A percentile compares a stretch with the other conserved stretches of the same genome.
Evolutionary conservation across 2,888 invertebrate species (phyloP).

Genomic region (Mimumesa dahlbomi): DNA sequence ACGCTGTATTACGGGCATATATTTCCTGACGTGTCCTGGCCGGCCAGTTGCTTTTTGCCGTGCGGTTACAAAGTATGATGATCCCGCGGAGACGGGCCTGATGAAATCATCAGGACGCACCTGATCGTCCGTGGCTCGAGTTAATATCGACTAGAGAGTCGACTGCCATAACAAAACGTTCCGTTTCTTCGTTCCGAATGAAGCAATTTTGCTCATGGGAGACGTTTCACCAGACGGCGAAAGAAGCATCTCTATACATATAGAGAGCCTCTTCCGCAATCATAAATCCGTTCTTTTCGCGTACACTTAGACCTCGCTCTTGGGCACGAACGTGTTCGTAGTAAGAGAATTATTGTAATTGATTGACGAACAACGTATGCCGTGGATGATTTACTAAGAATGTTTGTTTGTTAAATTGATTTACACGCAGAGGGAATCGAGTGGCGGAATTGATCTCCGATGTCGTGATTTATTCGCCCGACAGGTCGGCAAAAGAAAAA

Average conservation of each 20-base stretch:
- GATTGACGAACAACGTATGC: constrained; percentile 31
- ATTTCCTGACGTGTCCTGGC: constrained; percentile 66
- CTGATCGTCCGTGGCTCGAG: constrained; percentile 69
- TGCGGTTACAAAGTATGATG: constrained; percentile 77
- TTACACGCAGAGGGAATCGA: constrained; percentile 8
- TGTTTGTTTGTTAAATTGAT: constrained; percentile 6
- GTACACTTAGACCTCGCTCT: constrained; percentile 4
- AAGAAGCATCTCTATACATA: constrained; percentile 4
- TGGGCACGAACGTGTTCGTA: constrained; percentile 21
- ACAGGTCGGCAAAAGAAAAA: background rate
- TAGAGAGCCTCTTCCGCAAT: constrained; percentile 38
- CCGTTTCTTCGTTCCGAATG: constrained; percentile 56
- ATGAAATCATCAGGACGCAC: constrained; percentile 76
- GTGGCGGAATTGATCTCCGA: constrained; percentile 1
- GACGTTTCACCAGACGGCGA: constrained; percentile 8
- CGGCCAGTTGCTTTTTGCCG: constrained; percentile 70
- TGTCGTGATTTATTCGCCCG: constrained; percentile 7
- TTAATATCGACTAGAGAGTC: constrained; percentile 64
- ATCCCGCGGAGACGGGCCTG: constrained; percentile 70
- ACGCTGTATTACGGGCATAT: constrained; percentile 66
- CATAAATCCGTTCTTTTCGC: constrained; percentile 7
- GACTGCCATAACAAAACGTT: constrained; percentile 59
- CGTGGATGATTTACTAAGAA: constrained; percentile 13
- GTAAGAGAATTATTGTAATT: constrained; percentile 46
- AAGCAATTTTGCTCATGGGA: constrained; percentile 58